Evolutionary conservation across 2,797 vertebrate genomes (phyloP).

Genomic region (Muscicapa comitata): DNA sequence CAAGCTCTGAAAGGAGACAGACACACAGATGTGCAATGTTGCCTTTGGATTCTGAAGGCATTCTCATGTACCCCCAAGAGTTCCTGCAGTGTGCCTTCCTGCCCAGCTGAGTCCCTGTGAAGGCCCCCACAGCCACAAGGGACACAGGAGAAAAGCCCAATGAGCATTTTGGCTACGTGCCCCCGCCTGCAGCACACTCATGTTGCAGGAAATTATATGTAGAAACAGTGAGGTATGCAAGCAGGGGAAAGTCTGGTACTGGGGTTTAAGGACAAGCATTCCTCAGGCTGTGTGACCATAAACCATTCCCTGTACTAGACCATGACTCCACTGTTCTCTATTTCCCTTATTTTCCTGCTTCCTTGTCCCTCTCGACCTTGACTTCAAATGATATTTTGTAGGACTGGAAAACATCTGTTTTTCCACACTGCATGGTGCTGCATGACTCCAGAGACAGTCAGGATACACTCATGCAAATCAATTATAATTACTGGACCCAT

Average conservation of each 20-base stretch:
- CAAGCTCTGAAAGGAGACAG: background rate
- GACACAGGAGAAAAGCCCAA: background rate
- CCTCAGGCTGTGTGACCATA: background rate
- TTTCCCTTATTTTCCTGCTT: background rate
- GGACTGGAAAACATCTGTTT: background rate
- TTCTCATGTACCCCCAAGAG: background rate
- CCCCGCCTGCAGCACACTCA: background rate
- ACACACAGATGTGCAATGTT: rapidly evolving
- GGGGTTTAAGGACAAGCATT: background rate
- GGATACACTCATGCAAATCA: background rate
- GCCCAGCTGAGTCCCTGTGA: background rate
- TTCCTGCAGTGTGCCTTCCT: background rate
- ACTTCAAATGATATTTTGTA: background rate
- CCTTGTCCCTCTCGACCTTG: background rate
- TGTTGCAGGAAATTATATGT: background rate
- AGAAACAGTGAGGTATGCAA: background rate
- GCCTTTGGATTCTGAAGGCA: background rate
- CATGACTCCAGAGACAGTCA: background rate
- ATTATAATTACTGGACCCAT: background rate
- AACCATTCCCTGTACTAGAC: background rate
- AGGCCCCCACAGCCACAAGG: background rate
- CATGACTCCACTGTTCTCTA: background rate
- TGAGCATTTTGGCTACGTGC: background rate
- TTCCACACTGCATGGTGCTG: background rate
- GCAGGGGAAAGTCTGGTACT: background rate